Evolutionary conservation across 2,888 invertebrate genomes (phyloP), one percentile per base, ranked within the genome.

Genomic region (Andrena dorsata): DNA sequence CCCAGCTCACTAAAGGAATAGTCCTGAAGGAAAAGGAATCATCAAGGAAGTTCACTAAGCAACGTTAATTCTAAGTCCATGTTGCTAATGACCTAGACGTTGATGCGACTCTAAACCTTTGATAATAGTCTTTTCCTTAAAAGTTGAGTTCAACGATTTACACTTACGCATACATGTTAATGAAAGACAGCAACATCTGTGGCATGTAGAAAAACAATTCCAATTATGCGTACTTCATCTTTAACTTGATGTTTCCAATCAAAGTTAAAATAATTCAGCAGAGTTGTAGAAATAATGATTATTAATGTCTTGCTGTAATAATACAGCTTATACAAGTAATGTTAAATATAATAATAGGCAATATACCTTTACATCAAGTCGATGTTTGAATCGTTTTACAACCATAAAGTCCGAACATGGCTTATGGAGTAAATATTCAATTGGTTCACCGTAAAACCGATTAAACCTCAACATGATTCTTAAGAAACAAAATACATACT

Each of bases 401-500:
- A 75, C 26, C 16, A 60, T 61, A 7, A 60, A 70, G 20, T 85
- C 58, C 23, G 47, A 35, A 32, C 53, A 53, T 13, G 70, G 30
- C 49, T 60, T 49, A 26, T 60, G 58, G 0, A 26, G 8, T 13
- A 72, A 32, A 66, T 16, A 30, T 60, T 30, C 23, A n/a, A 47
- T 6, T 23, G 70, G n/a, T 47, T 70, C 77, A 7, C 23, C 60
- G n/a, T 20, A 58, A 23, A 68, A 41, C 1, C 35, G 66, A 47
- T 72, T 70, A 13, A 84, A 49, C 49, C 66, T 70, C 20, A 84
- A 51, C 86, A 86, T 86, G 32, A 76, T 71, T 56, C 26, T 49
- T 26, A 23, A 8, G 1, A 70, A 35, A 51, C 30, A 23, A 51
- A 51, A 51, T 3, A 32, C 47, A 63, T 66, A n/a, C 30, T 60